phyloP scores from a whole-genome alignment of 2,797 vertebrate species.

The Darevskia mixta region DNA sequence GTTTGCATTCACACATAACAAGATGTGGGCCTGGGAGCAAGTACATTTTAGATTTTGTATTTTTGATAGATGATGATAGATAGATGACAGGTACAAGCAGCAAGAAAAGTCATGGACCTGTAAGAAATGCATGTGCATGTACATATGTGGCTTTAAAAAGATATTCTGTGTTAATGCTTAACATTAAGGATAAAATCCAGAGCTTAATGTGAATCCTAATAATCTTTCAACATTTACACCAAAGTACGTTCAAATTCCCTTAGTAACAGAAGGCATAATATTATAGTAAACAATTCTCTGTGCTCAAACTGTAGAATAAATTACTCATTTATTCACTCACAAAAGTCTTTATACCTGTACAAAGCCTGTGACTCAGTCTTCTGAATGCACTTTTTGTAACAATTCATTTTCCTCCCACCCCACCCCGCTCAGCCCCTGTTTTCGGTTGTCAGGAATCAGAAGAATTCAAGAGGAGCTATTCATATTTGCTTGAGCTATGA shows the following conservation, averaged over 20 bases:
- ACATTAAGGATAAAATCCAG: slow-evolving; percentile 5
- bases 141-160: neutral
- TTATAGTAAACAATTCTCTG: slow-evolving; percentile 50
- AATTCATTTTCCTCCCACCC: slow-evolving; percentile 64
- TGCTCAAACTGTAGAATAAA: slow-evolving; percentile 56
- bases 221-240: slow-evolving; percentile 62
- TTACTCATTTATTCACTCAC: slow-evolving; percentile 33
- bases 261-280: slow-evolving; percentile 54
- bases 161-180: neutral
- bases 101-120: neutral
- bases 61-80: neutral
- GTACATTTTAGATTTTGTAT: neutral
- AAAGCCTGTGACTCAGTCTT: slow-evolving; percentile 73
- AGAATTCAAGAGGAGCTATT: slow-evolving; percentile 84
- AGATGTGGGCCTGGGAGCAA: neutral
- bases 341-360: slow-evolving; percentile 72
- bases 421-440: slow-evolving; percentile 55
- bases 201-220: slow-evolving; percentile 30
- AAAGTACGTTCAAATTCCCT: slow-evolving; percentile 55
- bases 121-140: neutral
- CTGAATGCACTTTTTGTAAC: slow-evolving; percentile 75
- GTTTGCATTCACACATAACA: neutral
- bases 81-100: neutral
- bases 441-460: slow-evolving; percentile 78
- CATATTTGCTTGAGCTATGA: slow-evolving; percentile 81